A percentile compares a stretch with the other conserved stretches of the same genome.
These are phyloP conservation scores for Drosophila anceps DNA, from an alignment of 2,888 invertebrate species.

Conservation along the genomic window DNA sequence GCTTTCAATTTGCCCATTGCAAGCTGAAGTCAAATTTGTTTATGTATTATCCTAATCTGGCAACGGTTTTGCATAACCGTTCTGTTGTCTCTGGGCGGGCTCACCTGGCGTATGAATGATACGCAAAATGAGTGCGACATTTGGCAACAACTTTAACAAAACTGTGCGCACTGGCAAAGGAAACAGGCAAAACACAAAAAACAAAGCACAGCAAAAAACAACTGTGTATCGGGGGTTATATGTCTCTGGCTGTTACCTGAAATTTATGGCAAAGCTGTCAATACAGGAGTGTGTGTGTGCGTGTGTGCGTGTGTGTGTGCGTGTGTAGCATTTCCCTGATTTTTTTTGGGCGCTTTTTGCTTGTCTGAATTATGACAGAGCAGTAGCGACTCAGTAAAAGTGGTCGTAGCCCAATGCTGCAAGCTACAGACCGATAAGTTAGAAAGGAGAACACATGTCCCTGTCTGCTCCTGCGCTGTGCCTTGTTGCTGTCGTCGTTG, in stretches of 20 bases:
- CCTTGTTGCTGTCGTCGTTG: conserved; percentile 39
- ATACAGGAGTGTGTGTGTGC: conserved; percentile 41
- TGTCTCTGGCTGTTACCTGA: conserved; percentile 58
- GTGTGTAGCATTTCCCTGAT: background rate
- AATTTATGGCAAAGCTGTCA: conserved; percentile 73
- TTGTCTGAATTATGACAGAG: conserved; percentile 65
- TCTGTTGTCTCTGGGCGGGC: conserved; percentile 21
- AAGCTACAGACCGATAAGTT: conserved; percentile 39
- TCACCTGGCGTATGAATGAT: conserved; percentile 64
- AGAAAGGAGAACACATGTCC: conserved; percentile 48
- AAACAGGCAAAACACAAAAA: conserved; percentile 1
- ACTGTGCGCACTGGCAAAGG: background rate
- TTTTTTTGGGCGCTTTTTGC: conserved; percentile 22
- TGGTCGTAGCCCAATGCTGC: conserved; percentile 17
- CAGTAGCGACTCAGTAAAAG: conserved; percentile 29
- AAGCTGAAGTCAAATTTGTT: conserved; percentile 20
- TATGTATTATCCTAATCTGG: conserved; percentile 42
- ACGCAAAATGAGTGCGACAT: conserved; percentile 48
- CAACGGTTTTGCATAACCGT: conserved; percentile 16
- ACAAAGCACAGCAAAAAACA: background rate
- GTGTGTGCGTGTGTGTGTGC: conserved; percentile 13
- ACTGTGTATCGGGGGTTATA: conserved; percentile 16
- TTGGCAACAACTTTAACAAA: conserved; percentile 38
- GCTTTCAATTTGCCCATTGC: background rate
- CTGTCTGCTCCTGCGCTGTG: conserved; percentile 32